These are phyloP conservation scores for Yoshiicerus persimilis DNA, from an alignment of 1,140 invertebrate genomes.

Conservation along the genomic window DNA sequence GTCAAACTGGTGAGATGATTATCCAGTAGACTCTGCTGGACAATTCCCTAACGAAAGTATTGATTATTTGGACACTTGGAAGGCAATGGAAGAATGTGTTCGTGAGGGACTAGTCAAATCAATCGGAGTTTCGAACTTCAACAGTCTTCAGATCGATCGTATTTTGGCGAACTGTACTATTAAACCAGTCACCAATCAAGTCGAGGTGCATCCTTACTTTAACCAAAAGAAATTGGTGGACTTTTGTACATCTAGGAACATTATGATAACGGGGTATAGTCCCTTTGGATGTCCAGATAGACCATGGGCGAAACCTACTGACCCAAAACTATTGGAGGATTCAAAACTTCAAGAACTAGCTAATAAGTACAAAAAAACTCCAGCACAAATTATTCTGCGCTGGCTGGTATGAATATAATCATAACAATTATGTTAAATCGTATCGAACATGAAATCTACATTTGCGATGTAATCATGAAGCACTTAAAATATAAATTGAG, in stretches of 20 bases:
- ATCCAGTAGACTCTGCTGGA: conserved; percentile 57
- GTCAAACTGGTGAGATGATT: conserved; percentile 60
- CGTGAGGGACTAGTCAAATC: conserved; percentile 57
- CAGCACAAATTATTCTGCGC: conserved; percentile 70
- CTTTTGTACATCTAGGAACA: conserved; percentile 67
- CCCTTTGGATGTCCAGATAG: conserved; percentile 70
- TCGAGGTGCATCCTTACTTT: conserved; percentile 81
- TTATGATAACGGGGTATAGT: conserved; percentile 76
- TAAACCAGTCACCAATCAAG: conserved; percentile 57
- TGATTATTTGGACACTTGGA: conserved; percentile 64
- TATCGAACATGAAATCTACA: too few relatives aligned
- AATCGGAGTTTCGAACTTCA: conserved; percentile 83
- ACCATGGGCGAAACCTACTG: conserved; percentile 67
- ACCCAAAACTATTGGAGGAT: conserved; percentile 61
- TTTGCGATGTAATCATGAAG: not conserved
- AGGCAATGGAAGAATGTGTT: conserved; percentile 60
- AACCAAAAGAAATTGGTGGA: conserved; percentile 72
- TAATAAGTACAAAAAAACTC: conserved; percentile 67
- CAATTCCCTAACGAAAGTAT: conserved; percentile 57
- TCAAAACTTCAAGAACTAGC: conserved; percentile 65
- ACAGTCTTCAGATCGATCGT: conserved; percentile 67
- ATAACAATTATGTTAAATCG: too few relatives aligned
- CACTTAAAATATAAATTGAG: not conserved
- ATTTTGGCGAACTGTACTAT: conserved; percentile 61
- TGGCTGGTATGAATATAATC: conserved; percentile 60